phyloP scores from a whole-genome alignment of 1,140 invertebrate species.

The Myzus persicae region DNA sequence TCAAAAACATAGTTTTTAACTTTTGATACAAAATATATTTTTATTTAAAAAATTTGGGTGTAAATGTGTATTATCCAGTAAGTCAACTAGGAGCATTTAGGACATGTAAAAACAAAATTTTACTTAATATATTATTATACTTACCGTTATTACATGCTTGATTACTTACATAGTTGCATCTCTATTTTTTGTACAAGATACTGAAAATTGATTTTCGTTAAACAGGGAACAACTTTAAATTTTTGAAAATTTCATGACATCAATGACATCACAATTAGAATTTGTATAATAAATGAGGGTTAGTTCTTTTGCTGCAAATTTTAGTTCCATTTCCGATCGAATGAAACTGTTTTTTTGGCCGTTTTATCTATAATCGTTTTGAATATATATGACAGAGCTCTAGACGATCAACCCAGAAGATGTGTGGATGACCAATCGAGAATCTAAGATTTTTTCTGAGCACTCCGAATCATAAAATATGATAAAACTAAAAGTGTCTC shows the following conservation, averaged over 20 bases:
- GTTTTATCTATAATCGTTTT: too few species aligned
- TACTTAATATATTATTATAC: too few species aligned
- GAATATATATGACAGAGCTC: too few species aligned
- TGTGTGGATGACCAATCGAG: too few species aligned
- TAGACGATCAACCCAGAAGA: too few species aligned
- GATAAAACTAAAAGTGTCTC: too few species aligned
- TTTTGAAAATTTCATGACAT: not conserved
- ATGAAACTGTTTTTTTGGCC: too few species aligned
- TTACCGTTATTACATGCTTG: too few species aligned
- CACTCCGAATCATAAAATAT: too few species aligned
- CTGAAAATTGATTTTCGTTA: not conserved
- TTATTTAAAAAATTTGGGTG: not conserved
- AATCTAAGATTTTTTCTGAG: too few species aligned
- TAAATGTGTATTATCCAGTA: not conserved
- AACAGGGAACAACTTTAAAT: not conserved
- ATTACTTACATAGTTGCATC: not conserved
- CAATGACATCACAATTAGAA: not conserved
- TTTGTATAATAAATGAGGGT: not conserved
- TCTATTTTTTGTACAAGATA: not conserved
- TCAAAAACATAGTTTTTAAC: not conserved
- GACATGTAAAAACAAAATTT: not conserved
- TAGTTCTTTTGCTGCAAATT: not conserved
- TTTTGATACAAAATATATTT: conserved; percentile 6
- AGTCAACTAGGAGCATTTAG: not conserved
- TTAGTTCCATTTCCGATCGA: not conserved